These are phyloP conservation scores for Otolemur garnettii DNA, from an alignment of 2,113 vertebrate genomes.

Conservation along the genomic window DNA sequence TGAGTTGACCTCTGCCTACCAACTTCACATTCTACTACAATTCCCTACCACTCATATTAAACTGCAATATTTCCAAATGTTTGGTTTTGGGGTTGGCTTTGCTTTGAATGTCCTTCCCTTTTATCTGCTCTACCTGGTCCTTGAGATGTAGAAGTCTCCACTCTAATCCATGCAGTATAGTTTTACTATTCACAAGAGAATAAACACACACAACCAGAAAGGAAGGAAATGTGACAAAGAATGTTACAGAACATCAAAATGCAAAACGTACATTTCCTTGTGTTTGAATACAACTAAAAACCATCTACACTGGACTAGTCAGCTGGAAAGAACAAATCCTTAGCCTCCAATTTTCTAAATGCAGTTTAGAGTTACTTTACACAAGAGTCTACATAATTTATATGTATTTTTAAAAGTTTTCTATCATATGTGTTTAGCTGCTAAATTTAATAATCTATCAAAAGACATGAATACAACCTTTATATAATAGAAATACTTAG, in stretches of 20 bases:
- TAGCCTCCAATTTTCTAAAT: conserved; percentile 65
- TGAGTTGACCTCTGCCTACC: neutral
- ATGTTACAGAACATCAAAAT: conserved; percentile 71
- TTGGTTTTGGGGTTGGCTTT: neutral
- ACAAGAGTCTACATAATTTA: conserved; percentile 59
- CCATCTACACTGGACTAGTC: conserved; percentile 45
- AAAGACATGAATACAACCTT: conserved; percentile 38
- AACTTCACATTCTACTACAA: neutral
- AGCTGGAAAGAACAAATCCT: conserved; percentile 64
- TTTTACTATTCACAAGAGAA: conserved; percentile 65
- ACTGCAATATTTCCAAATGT: conserved; percentile 25
- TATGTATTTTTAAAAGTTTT: conserved; percentile 10
- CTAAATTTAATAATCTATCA: conserved; percentile 42
- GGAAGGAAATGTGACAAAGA: conserved; percentile 61
- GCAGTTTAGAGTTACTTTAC: conserved; percentile 43
- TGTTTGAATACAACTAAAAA: conserved; percentile 64
- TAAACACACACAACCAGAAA: conserved; percentile 69
- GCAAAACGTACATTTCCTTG: conserved; percentile 58
- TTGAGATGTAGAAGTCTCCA: conserved; percentile 2
- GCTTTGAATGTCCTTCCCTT: neutral
- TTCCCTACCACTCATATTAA: neutral
- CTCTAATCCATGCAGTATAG: neutral
- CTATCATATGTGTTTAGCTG: conserved; percentile 36
- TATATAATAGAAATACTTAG: neutral
- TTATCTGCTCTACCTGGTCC: neutral